Evolutionary conservation across 2,113 vertebrate species (phyloP).

Genomic region (Caranx ignobilis): DNA sequence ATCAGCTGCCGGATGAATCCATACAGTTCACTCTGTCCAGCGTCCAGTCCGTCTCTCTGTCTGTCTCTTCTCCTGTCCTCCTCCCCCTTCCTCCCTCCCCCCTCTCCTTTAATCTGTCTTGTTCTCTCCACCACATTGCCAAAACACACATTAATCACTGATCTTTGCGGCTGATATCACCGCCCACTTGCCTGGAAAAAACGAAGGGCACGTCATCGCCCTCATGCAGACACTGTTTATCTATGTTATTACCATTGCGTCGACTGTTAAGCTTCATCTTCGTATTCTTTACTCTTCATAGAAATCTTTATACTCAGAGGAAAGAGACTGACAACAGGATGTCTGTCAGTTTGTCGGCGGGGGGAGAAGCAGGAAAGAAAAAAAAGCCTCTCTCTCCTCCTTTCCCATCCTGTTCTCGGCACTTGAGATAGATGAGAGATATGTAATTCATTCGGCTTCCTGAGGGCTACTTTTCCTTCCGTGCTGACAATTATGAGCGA

Average conservation of each 20-base stretch:
- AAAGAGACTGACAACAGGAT: conserved; percentile 42
- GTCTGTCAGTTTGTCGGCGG: conserved; percentile 62
- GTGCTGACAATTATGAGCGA: conserved; percentile 65
- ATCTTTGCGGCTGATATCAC: conserved; percentile 58
- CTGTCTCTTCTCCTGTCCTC: neutral
- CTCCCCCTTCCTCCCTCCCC: too few species aligned
- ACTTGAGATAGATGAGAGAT: conserved; percentile 60
- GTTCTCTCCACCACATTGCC: conserved; percentile 12
- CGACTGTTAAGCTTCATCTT: conserved; percentile 36
- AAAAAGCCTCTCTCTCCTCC: conserved; percentile 5
- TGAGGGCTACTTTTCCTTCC: conserved; percentile 45
- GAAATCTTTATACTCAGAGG: conserved; percentile 45
- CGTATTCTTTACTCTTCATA: conserved; percentile 33
- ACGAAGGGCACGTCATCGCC: neutral
- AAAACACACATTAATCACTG: conserved; percentile 67
- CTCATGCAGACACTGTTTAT: conserved; percentile 64
- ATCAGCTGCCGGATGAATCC: conserved; percentile 56
- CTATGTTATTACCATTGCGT: conserved; percentile 57
- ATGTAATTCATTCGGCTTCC: conserved; percentile 70
- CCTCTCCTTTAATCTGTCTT: neutral
- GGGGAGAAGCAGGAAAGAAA: conserved; percentile 44
- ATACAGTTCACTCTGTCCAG: conserved; percentile 22
- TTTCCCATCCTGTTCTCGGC: conserved; percentile 53
- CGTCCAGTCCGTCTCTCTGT: conserved; percentile 24
- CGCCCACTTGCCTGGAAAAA: conserved; percentile 38